Evolutionary conservation across 2,888 invertebrate genomes (phyloP), one percentile per base, ranked within the genome.

Genomic region (Eueremaeus valkanovi): DNA sequence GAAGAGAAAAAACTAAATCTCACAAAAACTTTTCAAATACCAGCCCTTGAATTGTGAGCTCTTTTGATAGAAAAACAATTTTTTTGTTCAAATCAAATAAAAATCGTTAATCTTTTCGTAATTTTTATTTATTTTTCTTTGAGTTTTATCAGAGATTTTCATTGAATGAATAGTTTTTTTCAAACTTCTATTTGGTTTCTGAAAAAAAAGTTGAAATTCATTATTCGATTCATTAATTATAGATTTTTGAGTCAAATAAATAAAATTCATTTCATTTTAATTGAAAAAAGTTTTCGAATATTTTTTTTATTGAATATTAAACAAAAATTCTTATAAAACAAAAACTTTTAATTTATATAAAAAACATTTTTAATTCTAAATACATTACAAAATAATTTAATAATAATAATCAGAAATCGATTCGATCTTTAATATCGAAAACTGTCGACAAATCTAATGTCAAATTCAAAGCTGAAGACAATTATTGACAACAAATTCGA

Each of bases 21-120:
- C 29, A 58, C 58, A 31, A 58, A 58, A 55, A 55, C 29, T 29
- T 58, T 13, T 31, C 13, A 58, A 31, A 58, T 31, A 58, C 58
- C 29, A 58, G 58, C 13, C 58, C 58, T 58, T 58, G 58, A 58
- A 58, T 58, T 58, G 58, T 58, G 58, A 31, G 58, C 11, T 58
- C 58, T 16, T 49, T 49, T 49, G 31, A 58, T 31, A 58, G 31
- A 58, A 29, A 31, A 29, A 58, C 29, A 21, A 24, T 58, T 58
- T 58, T 58, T 58, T 29, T 58, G 31, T 55, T 55, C 55, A 27
- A 24, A 55, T 58, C 58, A 31, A 58, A 58, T 58, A 58, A 31
- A 55, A 58, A 58, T 58, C 58, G 58, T 58, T 58, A 58, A 58
- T 58, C 58, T 58, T 58, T 58, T 58, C 55, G 1, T 27, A 24